Evolutionary conservation across 2,888 invertebrate species (phyloP), one percentile per base, ranked within the genome.

Genomic region (Cecidostiba fungosa): DNA sequence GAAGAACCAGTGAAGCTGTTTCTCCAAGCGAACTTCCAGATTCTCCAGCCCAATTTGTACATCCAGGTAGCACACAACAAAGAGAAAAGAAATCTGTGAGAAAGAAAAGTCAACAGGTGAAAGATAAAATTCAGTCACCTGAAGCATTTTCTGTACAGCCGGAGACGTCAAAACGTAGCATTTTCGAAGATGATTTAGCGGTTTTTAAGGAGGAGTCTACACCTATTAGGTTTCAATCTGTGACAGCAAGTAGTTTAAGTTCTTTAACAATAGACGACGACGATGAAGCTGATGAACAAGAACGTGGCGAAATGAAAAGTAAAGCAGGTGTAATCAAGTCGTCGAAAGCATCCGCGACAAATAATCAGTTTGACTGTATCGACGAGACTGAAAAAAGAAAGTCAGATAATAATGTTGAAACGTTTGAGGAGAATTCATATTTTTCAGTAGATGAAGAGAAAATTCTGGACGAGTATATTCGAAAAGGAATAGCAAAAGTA

Each of bases 1-100:
- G 97, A 4, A 94, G 91, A 84, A 93, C 93, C 3, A 98, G 98
- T 89, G 98, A 98, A 54, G 96, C 97, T 79, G 97, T 98, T 66
- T 98, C 98, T 0, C 98, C 98, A 0, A 98, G 98, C 90, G 99
- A 99, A 94, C 95, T 99, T 80, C 98, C 99, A 0, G 99, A 99
- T 94, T 99, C 98, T 0, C 98, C 99, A 0, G 97, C 98, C 77
- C 97, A 97, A 92, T 97, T 97, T 72, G 95, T 96, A 91, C 97
- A 97, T 3, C 95, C 96, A 19, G 96, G 96, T 88, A 96, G 96
- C 0, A 94, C 94, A 26, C 94, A 92, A 84, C 78, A 79, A 32
- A 82, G 66, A 62, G 82, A 85, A 14, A 85, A 80, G 32, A 86
- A 85, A 69, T 59, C 79, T 3, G 1, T 3, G 16, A 78, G 73